Evolutionary conservation across 1,140 invertebrate genomes (phyloP), one percentile per base, ranked within the genome.

Genomic region (Gryon sp.): DNA sequence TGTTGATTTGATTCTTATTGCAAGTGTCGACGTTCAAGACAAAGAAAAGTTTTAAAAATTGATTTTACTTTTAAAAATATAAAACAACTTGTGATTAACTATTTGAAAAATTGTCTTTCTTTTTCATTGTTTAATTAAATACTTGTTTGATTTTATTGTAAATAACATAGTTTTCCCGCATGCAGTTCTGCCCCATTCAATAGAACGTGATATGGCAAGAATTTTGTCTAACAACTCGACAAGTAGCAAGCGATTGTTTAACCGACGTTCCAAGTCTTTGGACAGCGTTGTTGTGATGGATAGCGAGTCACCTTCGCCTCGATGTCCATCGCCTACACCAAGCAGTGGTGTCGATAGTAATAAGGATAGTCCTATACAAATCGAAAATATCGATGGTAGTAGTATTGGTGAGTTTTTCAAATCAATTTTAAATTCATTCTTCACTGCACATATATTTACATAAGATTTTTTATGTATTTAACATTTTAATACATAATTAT

Each of bases 351-450:
- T 97, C 0, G 96, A 97, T 83, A 95, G 93, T 73, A 95, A 94
- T 79, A 97, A 97, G 87, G 95, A 97, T 88, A 96, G 95, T n/a
- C 95, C 95, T 0, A 92, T 97, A 84, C 96, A 97, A 80, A 95
- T 98, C 75, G 96, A 98, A 14, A 93, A 93, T 7, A 92, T 90
- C 79, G 93, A 94, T 83, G 91, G 91, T 80, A 91, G 89, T 60
- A 90, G 90, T 83, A 87, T 90, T 62, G 91, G 91, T 92, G 87
- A 84, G 87, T 83, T 52, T 2, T 28, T 28, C n/a, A n/a, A n/a
- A n/a, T n/a, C n/a, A n/a, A n/a, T n/a, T n/a, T n/a, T n/a, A n/a
- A n/a, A n/a, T n/a, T n/a, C n/a, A n/a, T n/a, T n/a, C n/a, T n/a
- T n/a, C n/a, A n/a, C n/a, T n/a, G n/a, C n/a, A n/a, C n/a, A n/a